Base-by-base conservation (phyloP, 2,113 vertebrate species). In the Hippocampus mohnikei region DNA sequence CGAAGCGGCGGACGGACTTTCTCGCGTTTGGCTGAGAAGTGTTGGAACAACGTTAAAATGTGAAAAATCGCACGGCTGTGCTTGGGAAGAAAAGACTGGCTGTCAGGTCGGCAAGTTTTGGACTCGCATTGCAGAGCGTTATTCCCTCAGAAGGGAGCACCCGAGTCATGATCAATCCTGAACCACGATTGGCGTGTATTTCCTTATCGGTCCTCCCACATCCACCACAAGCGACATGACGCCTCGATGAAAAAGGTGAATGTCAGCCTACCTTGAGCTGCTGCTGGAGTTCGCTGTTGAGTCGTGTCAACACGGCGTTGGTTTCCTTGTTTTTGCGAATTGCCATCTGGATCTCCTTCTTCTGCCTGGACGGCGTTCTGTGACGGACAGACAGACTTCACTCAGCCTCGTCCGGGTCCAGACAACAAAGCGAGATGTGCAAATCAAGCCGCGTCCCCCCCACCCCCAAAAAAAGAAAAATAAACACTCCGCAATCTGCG, bases 261-360 rank as follows among this genome's bases (percentile, higher is more conserved):
- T 55, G 64, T 3, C 5, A 9, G 6, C 89, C 90, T 88, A 99
- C 97, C 96, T 99, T 98, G 62, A 99, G 92, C 77, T 98, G 95
- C 89, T 99, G 96, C 50, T 99, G 96, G 50, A 98, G 96, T 78
- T 99, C 96, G 69, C 95, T 96, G 83, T 99, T 99, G 80, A 99
- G 87, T 64, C 96, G 94, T 67, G 93, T 92, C n/a, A 99, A 89
- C 60, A 98, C 96, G 0, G 95, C 95, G 56, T 98, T 98, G 76
- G 93, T 92, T 86, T 99, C 97, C 89, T 95, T 97, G 90, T 97
- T 97, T 90, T 96, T 98, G 5, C 96, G 94, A 83, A 99, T 96
- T 23, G 95, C 94, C 0, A 92, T 95, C 81, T 99, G 97, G 91
- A 98, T 96, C 76, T 94, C 95, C 82, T 92, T 94, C 92, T 96